A percentile compares a stretch with the other conserved stretches of the same genome.
Conservation (phyloP, 2,888 invertebrate genomes). For the Nipponacmea schrenckii region DNA sequence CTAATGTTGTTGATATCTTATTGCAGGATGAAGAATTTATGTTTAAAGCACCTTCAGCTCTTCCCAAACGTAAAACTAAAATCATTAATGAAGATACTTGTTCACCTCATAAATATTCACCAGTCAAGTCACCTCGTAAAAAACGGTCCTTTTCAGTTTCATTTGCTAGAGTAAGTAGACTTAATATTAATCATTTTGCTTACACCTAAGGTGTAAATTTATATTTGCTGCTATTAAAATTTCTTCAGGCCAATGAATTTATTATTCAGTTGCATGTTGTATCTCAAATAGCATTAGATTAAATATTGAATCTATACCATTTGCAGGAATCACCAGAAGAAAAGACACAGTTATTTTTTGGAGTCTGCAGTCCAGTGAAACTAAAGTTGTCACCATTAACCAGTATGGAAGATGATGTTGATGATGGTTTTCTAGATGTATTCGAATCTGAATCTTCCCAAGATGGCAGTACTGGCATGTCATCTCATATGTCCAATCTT, state of each 20-base stretch:
- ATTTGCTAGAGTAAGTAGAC: slow-evolving; percentile 14
- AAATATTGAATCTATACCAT: too few species aligned
- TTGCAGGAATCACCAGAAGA: slow-evolving; percentile 6
- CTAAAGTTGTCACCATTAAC: slow-evolving; percentile 18
- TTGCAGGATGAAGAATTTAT: slow-evolving; percentile 41
- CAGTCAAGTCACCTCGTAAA: slow-evolving; percentile 43
- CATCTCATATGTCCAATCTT: slow-evolving; percentile 43
- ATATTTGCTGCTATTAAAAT: too few species aligned
- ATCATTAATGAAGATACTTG: slow-evolving; percentile 59
- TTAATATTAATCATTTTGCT: too few species aligned
- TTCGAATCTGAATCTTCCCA: slow-evolving; percentile 37
- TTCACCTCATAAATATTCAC: slow-evolving; percentile 60
- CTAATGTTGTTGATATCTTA: neutral
- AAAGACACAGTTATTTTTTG: neutral
- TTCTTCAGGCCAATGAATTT: too few species aligned
- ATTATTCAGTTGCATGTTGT: too few species aligned
- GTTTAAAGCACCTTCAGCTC: slow-evolving; percentile 51
- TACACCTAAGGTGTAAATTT: too few species aligned
- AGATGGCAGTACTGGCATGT: slow-evolving; percentile 17
- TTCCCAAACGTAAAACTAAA: slow-evolving; percentile 43
- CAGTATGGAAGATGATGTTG: slow-evolving; percentile 25
- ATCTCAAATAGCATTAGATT: too few species aligned
- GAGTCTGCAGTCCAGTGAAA: slow-evolving; percentile 11
- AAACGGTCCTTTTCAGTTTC: slow-evolving; percentile 27
- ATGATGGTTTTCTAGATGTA: slow-evolving; percentile 61